Evolutionary conservation across 2,797 vertebrate species (phyloP).

Genomic region (Cossypha heuglini): DNA sequence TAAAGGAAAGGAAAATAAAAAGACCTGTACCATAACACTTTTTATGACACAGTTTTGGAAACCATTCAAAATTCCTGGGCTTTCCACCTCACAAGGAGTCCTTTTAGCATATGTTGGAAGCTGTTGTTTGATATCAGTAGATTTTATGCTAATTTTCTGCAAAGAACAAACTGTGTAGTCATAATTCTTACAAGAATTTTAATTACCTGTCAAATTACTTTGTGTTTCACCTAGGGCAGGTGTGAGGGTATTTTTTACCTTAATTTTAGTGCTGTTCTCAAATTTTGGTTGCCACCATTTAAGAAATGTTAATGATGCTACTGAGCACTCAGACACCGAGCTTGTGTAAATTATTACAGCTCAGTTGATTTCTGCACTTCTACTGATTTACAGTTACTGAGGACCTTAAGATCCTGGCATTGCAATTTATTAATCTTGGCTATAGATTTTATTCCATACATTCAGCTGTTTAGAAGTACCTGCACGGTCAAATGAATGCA

Average conservation of each 20-base stretch:
- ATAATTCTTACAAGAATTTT: slow-evolving; percentile 70
- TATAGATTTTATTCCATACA: slow-evolving; percentile 1
- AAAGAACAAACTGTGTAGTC: slow-evolving; percentile 39
- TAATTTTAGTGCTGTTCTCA: background rate
- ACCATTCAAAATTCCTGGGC: slow-evolving; percentile 40
- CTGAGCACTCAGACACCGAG: slow-evolving; percentile 6
- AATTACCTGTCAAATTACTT: slow-evolving; percentile 73
- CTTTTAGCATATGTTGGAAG: slow-evolving; percentile 58
- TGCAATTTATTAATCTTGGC: background rate
- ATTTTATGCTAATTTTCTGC: slow-evolving; percentile 71
- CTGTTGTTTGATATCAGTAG: slow-evolving; percentile 61
- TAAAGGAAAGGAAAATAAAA: slow-evolving; percentile 59
- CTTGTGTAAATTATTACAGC: slow-evolving; percentile 22
- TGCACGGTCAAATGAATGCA: background rate
- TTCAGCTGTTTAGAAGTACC: background rate
- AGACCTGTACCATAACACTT: background rate
- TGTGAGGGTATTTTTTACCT: background rate
- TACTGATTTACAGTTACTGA: slow-evolving; percentile 12
- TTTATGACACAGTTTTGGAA: slow-evolving; percentile 68
- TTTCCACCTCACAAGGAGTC: slow-evolving; percentile 55
- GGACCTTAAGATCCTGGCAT: background rate
- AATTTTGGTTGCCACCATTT: slow-evolving; percentile 12
- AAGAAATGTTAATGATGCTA: slow-evolving; percentile 39
- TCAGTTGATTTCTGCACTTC: slow-evolving; percentile 7
- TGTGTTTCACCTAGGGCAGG: background rate